These are phyloP conservation scores for Odontamblyopus lacepedii DNA, from an alignment of 2,797 vertebrate species.

Conservation along the genomic window DNA sequence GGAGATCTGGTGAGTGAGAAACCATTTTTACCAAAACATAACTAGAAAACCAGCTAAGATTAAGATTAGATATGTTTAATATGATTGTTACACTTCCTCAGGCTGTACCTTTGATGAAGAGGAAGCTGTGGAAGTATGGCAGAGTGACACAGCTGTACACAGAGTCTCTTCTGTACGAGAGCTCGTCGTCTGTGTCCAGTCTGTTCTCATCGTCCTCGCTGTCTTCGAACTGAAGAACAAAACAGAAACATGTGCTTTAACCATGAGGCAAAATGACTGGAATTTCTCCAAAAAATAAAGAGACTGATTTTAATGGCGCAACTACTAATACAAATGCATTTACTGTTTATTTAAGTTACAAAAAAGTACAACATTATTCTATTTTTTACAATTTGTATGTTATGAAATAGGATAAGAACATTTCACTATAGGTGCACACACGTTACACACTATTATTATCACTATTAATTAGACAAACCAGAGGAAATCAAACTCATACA, in stretches of 20 bases:
- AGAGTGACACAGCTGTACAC: constrained; percentile 97
- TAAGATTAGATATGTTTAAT: too few relatives aligned
- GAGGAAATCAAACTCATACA: neutral
- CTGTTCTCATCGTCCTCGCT: constrained; percentile 96
- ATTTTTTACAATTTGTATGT: too few relatives aligned
- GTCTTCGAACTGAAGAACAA: constrained; percentile 86
- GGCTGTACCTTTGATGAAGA: constrained; percentile 91
- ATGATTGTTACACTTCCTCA: too few relatives aligned
- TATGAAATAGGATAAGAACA: neutral
- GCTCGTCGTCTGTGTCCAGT: constrained; percentile 92
- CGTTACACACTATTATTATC: too few relatives aligned
- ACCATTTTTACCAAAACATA: too few relatives aligned
- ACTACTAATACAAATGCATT: neutral
- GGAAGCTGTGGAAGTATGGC: constrained; percentile 97
- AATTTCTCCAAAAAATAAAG: neutral
- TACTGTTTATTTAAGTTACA: too few relatives aligned
- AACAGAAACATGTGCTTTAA: neutral
- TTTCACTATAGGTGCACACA: neutral
- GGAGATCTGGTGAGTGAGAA: too few relatives aligned
- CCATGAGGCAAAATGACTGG: neutral
- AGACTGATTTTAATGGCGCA: neutral
- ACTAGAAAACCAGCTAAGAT: too few relatives aligned
- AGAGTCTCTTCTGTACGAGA: constrained; percentile 90
- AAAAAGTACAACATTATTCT: too few relatives aligned
- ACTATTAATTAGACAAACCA: too few relatives aligned